Evolutionary conservation across 2,888 invertebrate species (phyloP).

Genomic region (Stictocephala bisonia): DNA sequence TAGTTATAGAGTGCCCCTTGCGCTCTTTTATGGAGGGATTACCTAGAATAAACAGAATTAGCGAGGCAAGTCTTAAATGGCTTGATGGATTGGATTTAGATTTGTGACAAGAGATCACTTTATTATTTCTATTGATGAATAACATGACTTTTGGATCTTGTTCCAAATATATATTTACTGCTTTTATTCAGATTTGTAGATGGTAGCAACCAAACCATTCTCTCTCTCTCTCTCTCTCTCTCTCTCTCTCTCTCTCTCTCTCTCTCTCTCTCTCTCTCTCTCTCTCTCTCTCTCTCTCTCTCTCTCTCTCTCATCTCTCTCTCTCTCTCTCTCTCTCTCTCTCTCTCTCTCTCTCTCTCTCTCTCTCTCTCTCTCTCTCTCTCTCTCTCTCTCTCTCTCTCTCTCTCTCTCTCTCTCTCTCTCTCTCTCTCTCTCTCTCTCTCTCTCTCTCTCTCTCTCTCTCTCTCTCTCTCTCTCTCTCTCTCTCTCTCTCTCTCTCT

Average conservation of each 20-base stretch:
- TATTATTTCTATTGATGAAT: no score
- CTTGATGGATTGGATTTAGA: no score
- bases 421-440: not conserved
- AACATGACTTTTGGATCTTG: no score
- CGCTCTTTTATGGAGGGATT: no score
- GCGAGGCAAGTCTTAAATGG: no score
- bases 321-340: not conserved
- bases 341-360: not conserved
- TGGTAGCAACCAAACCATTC: no score
- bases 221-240: not conserved
- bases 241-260: not conserved
- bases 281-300: not conserved
- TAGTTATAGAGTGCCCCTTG: no score
- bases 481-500: not conserved
- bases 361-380: not conserved
- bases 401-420: not conserved
- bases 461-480: not conserved
- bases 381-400: not conserved
- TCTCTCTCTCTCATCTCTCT: not conserved
- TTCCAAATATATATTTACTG: no score
- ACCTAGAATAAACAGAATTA: no score
- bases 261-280: not conserved
- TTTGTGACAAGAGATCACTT: no score
- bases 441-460: not conserved
- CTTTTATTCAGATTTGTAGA: no score